Evolutionary conservation across 2,113 vertebrate genomes (phyloP), one percentile per base, ranked within the genome.

Genomic region (Ancistrus triradiatus): DNA sequence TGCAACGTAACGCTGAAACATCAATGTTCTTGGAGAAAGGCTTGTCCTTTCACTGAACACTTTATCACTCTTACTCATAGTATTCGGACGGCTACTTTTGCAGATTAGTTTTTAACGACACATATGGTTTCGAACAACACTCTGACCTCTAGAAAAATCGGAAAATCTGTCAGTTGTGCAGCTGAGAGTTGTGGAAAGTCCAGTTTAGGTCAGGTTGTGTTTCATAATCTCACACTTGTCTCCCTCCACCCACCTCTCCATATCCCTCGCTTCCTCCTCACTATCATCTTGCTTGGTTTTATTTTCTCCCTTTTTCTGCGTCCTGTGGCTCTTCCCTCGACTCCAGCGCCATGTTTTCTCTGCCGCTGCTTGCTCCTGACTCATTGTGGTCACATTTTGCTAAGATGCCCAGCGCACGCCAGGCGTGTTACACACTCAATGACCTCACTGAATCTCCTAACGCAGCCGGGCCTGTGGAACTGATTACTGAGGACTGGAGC

Each of bases 201-300:
- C 81, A 76, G 69, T 82, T 81, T 80, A 75, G 77, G 84, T 83
- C 83, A 72, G 73, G 82, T 75, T 84, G 76, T 78, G 80, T 84
- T 86, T 83, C 80, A 81, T 86, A 87, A 87, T 81, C 80, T 79
- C 27, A 74, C 69, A 62, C 68, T 86, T 82, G 84, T 81, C 84
- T 84, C 83, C 77, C 84, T 84, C 74, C 52, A 63, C 72, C n/a
- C 24, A 59, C 64, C 24, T 59, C 40, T 3, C 37, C n/a, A 11
- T 6, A 28, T 14, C 4, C 19, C 44, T 21, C 22, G 21, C 4
- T 47, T 14, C 38, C 24, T 18, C 70, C 46, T 61, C 24, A 59
- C 59, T 76, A 31, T 56, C 43, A 58, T 67, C 59, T 72, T 73
- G 56, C 48, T 51, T 38, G 19, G 24, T 46, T 62, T 31, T 9